Conservation (phyloP, 23 tunicate species). For the Oikopleura vanhoeffeni region DNA sequence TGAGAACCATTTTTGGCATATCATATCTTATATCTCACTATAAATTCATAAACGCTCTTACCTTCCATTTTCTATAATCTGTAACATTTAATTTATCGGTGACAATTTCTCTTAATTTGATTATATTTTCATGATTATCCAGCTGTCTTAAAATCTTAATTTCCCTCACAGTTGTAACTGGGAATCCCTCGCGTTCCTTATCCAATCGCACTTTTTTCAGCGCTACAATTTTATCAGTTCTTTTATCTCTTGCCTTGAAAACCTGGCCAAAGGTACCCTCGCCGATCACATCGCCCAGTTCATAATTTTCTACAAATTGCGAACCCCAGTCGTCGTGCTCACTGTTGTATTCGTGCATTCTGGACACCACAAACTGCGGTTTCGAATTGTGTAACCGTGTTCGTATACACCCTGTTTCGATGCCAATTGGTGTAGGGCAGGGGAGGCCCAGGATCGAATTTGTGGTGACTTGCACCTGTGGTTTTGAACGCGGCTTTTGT, state of each 20-base stretch:
- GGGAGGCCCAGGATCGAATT: background rate
- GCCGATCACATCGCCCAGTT: slow-evolving; percentile 27
- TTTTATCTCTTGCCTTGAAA: slow-evolving; percentile 29
- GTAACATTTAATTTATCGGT: slow-evolving; percentile 3
- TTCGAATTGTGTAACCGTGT: too few species aligned
- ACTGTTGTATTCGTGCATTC: background rate
- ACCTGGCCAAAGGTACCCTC: slow-evolving; percentile 92
- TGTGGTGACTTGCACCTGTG: too few species aligned
- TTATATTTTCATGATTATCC: slow-evolving; percentile 58
- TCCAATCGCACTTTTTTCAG: slow-evolving; percentile 82
- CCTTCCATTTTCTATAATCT: slow-evolving; percentile 16
- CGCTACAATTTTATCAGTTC: slow-evolving; percentile 26
- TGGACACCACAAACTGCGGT: too few species aligned
- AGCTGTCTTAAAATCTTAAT: slow-evolving; percentile 77
- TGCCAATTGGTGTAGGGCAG: background rate
- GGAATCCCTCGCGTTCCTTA: slow-evolving; percentile 89
- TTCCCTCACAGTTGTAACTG: slow-evolving; percentile 82
- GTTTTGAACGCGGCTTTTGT: too few species aligned
- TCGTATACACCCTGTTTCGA: too few species aligned
- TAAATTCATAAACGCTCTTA: too few species aligned
- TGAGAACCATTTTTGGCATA: too few species aligned
- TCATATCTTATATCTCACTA: too few species aligned
- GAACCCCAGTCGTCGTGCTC: slow-evolving; percentile 8
- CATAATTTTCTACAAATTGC: background rate
- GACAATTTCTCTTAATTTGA: slow-evolving; percentile 53